Percentiles rank a stretch among this genome's conserved stretches.
phyloP scores from a whole-genome alignment of 2,797 vertebrate genomes.

The Thunnus albacares region DNA sequence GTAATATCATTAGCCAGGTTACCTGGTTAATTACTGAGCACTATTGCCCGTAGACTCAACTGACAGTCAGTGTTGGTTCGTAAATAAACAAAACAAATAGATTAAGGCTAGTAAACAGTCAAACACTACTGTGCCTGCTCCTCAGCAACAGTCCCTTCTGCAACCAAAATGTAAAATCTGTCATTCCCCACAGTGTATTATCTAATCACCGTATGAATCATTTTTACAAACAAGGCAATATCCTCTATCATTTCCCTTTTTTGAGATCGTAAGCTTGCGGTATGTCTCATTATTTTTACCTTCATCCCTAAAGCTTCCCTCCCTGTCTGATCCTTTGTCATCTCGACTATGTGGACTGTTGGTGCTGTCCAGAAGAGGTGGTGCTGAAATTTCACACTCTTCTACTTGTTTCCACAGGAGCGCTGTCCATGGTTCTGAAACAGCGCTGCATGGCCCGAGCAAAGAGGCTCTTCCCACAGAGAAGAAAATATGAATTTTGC shows the following conservation, averaged over 20 bases:
- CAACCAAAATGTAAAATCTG: constrained; percentile 34
- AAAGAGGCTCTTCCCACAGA: constrained; percentile 14
- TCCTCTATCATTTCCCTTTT: constrained; percentile 8
- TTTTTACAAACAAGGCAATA: constrained; percentile 29
- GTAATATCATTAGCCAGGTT: constrained; percentile 40
- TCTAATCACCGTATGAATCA: constrained; percentile 42
- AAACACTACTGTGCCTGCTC: constrained; percentile 18
- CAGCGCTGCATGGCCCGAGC: constrained; percentile 27
- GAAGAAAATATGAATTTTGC: constrained; percentile 23
- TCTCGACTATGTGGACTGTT: not conserved
- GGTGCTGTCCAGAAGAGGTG: constrained; percentile 52
- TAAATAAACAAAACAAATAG: constrained; percentile 31
- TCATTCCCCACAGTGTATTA: constrained; percentile 7
- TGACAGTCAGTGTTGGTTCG: constrained; percentile 7
- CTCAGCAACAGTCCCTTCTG: constrained; percentile 11
- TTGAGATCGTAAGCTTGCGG: constrained; percentile 4
- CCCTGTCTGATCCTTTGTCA: not conserved
- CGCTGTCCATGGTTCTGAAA: constrained; percentile 73
- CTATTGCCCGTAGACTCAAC: constrained; percentile 9
- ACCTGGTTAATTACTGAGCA: constrained; percentile 49
- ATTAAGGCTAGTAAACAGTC: constrained; percentile 46
- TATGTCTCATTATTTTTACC: not conserved
- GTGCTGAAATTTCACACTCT: constrained; percentile 54
- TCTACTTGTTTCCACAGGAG: constrained; percentile 11
- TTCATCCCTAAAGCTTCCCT: not conserved